Conservation (phyloP, 2,113 vertebrate genomes). For the Physeter macrocephalus region DNA sequence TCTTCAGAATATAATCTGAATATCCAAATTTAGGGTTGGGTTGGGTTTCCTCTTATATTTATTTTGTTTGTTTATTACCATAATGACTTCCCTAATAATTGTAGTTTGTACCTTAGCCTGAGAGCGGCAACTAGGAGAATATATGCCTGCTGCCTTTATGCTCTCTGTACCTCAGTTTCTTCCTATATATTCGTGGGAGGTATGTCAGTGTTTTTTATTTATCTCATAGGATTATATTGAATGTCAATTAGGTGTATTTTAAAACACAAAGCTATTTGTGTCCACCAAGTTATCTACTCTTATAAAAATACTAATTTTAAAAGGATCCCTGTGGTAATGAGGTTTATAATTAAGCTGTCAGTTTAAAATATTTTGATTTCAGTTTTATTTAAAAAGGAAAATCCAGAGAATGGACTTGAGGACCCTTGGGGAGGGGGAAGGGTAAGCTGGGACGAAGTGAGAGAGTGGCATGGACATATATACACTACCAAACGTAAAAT, state of each 20-base stretch:
- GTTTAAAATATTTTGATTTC: constrained; percentile 11
- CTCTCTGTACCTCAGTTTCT: not conserved
- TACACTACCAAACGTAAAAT: too few relatives aligned
- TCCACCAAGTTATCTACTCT: not conserved
- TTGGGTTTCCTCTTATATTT: not conserved
- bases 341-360: not conserved
- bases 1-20: not conserved
- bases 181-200: not conserved
- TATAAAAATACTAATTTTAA: not conserved
- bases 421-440: too few relatives aligned
- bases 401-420: not conserved
- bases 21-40: not conserved
- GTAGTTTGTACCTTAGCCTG: not conserved
- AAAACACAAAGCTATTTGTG: not conserved
- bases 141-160: not conserved
- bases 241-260: not conserved
- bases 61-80: not conserved
- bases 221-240: not conserved
- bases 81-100: not conserved
- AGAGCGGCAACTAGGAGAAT: not conserved
- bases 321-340: not conserved
- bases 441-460: too few relatives aligned
- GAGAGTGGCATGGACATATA: too few relatives aligned
- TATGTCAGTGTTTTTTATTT: not conserved
- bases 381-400: constrained; percentile 29